phyloP scores from a whole-genome alignment of 2,797 vertebrate species.

The Halcyon leucocephala region DNA sequence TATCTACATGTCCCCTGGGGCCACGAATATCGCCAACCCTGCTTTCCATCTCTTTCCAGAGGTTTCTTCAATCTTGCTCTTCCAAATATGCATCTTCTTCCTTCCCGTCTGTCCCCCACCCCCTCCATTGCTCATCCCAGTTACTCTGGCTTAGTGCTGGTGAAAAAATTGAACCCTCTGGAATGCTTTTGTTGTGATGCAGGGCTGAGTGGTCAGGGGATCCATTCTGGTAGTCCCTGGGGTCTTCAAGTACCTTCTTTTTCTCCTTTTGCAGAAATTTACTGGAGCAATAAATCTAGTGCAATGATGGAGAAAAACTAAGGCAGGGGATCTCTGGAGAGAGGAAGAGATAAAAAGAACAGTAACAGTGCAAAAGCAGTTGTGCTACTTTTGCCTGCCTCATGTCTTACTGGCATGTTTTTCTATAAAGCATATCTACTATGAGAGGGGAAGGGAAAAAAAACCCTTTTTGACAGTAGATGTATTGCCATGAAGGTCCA shows the following conservation, averaged over 20 bases:
- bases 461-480: not conserved
- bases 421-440: not conserved
- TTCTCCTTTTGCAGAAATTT: slow-evolving; percentile 66
- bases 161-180: slow-evolving; percentile 55
- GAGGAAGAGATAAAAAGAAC: slow-evolving; percentile 17
- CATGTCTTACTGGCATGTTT: not conserved
- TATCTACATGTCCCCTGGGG: not conserved
- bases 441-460: not conserved
- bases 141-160: slow-evolving; percentile 49
- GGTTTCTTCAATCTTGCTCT: not conserved
- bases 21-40: not conserved
- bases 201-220: slow-evolving; percentile 60
- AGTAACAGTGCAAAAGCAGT: not conserved
- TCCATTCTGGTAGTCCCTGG: slow-evolving; percentile 35
- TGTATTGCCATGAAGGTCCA: not conserved
- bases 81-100: not conserved
- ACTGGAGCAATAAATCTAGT: slow-evolving; percentile 77
- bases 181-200: slow-evolving; percentile 64
- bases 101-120: not conserved
- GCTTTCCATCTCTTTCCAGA: not conserved
- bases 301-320: slow-evolving; percentile 75
- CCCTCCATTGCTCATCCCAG: not conserved
- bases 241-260: slow-evolving; percentile 31
- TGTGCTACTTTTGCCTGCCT: slow-evolving; percentile 32
- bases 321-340: slow-evolving; percentile 69